Evolutionary conservation across 2,888 invertebrate genomes (phyloP).

Genomic region (Apodemia zela): DNA sequence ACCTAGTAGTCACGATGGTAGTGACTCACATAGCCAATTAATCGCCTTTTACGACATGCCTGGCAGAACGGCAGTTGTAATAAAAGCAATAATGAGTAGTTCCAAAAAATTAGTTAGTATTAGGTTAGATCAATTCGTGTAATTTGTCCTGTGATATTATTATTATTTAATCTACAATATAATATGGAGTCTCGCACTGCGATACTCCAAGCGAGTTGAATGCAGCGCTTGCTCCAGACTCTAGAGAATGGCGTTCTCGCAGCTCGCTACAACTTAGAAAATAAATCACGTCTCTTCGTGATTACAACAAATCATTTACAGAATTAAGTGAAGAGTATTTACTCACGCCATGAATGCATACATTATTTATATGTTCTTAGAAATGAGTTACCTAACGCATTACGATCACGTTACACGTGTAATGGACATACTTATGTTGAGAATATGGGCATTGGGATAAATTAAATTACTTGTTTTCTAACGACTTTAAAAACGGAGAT

Average conservation of each 20-base stretch:
- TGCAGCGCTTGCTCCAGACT: not conserved
- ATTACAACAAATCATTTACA: conserved; percentile 6
- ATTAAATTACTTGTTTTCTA: not conserved
- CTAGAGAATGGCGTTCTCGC: not conserved
- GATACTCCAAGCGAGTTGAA: not conserved
- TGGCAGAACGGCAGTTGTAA: too few species aligned
- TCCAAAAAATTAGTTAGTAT: too few species aligned
- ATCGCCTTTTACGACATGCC: too few species aligned
- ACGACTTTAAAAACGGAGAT: not conserved
- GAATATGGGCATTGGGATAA: not conserved
- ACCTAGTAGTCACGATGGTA: too few species aligned
- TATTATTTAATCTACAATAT: not conserved
- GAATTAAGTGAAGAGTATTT: not conserved
- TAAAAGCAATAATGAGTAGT: too few species aligned
- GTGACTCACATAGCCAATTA: too few species aligned
- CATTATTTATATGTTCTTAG: not conserved
- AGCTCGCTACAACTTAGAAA: not conserved
- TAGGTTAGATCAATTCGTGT: too few species aligned
- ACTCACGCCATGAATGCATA: not conserved
- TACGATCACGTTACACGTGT: not conserved
- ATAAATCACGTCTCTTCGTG: not conserved
- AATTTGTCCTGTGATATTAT: too few species aligned
- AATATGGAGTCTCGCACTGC: not conserved
- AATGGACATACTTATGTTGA: not conserved
- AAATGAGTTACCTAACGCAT: conserved; percentile 2